Percentiles rank a stretch among this genome's conserved stretches.
Conservation (phyloP, 2,113 vertebrate genomes). For the Otolemur garnettii region DNA sequence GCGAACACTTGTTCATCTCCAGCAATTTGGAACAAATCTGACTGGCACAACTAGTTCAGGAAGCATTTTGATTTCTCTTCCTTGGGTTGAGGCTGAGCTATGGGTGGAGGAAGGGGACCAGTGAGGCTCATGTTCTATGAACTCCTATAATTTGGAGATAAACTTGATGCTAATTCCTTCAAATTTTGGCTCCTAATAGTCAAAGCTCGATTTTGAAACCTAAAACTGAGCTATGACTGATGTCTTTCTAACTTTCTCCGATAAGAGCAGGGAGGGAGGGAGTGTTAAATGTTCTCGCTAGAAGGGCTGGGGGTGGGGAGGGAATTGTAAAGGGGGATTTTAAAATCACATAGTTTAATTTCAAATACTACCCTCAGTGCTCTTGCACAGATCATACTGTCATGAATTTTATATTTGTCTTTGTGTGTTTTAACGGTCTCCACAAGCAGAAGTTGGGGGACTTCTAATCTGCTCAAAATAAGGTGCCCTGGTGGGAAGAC, state of each 20-base stretch:
- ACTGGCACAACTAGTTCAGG: not conserved
- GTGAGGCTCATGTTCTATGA: not conserved
- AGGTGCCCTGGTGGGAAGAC: too few species aligned
- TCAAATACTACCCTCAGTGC: not conserved
- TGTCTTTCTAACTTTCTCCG: not conserved
- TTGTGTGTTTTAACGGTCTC: not conserved
- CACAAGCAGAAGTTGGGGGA: not conserved
- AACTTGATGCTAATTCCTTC: not conserved
- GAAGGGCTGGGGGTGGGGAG: not conserved
- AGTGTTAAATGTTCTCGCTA: not conserved
- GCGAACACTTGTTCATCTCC: too few species aligned
- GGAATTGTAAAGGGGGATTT: not conserved
- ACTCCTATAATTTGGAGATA: not conserved
- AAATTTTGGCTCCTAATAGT: not conserved
- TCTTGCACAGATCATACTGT: rapidly evolving
- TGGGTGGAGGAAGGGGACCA: not conserved
- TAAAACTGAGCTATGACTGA: not conserved
- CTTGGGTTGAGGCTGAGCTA: too few species aligned
- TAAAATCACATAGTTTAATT: not conserved
- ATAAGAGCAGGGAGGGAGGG: not conserved
- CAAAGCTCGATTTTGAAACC: not conserved
- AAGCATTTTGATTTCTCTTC: not conserved
- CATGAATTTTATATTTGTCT: not conserved
- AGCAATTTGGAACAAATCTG: not conserved
- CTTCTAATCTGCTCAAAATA: not conserved